These are phyloP conservation scores for Merodon equestris DNA, from an alignment of 2,888 invertebrate genomes.

Conservation along the genomic window DNA sequence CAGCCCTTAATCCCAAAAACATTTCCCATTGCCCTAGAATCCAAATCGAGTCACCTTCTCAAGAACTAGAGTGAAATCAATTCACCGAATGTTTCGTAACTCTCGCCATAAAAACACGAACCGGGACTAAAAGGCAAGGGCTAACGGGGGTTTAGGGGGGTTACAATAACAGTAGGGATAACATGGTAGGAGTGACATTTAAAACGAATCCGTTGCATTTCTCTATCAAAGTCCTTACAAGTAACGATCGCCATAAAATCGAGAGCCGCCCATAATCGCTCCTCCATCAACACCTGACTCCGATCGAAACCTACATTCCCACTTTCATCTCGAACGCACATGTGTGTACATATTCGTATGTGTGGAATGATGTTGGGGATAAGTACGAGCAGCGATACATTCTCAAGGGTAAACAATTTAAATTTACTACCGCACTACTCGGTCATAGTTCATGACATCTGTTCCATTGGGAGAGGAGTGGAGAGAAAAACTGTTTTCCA, in stretches of 20 bases:
- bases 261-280: constrained; percentile 50
- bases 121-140: too few relatives aligned
- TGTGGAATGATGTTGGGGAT: neutral
- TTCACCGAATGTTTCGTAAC: too few relatives aligned
- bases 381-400: constrained; percentile 21
- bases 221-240: constrained; percentile 27
- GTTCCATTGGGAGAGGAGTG: constrained; percentile 21
- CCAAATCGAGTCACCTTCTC: too few relatives aligned
- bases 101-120: too few relatives aligned
- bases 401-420: constrained; percentile 63
- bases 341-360: neutral
- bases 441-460: constrained; percentile 68
- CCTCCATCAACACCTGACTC: constrained; percentile 62
- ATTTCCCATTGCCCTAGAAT: too few relatives aligned
- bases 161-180: too few relatives aligned
- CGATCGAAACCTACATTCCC: constrained; percentile 42
- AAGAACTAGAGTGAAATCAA: too few relatives aligned
- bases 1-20: too few relatives aligned
- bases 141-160: too few relatives aligned
- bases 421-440: constrained; percentile 62
- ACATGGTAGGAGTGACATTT: neutral
- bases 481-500: constrained; percentile 60
- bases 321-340: constrained; percentile 17
- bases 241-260: constrained; percentile 35
- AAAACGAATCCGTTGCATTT: constrained; percentile 15